Conservation (phyloP, 2,113 vertebrate genomes). For the Lanius ludovicianus region DNA sequence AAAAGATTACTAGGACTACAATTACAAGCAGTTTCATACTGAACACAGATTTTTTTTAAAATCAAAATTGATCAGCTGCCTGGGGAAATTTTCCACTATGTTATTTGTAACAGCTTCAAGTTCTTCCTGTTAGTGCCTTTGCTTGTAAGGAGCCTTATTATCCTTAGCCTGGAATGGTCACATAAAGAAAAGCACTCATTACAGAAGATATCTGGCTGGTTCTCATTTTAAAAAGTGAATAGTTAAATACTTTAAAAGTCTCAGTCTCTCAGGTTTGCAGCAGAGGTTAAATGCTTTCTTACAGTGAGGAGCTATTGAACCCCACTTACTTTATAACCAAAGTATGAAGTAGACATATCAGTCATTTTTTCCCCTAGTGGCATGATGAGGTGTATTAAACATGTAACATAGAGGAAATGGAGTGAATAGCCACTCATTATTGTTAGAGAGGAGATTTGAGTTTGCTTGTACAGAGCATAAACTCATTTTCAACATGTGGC, state of each 20-base stretch:
- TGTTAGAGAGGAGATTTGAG: not conserved
- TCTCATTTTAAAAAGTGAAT: not conserved
- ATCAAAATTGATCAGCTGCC: constrained; percentile 23
- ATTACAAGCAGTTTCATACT: not conserved
- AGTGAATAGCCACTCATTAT: not conserved
- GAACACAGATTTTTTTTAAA: constrained; percentile 24
- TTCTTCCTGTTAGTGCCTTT: not conserved
- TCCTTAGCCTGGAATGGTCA: not conserved
- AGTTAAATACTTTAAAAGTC: not conserved
- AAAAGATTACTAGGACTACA: not conserved
- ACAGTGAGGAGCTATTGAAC: not conserved
- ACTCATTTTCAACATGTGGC: not conserved
- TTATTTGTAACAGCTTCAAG: constrained; percentile 11
- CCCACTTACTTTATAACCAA: not conserved
- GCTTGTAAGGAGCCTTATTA: not conserved
- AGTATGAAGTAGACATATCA: not conserved
- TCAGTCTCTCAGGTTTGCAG: not conserved
- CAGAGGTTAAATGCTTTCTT: not conserved
- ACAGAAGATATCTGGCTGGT: not conserved
- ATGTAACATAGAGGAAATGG: not conserved
- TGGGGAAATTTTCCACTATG: constrained; percentile 17
- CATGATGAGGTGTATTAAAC: not conserved
- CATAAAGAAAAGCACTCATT: not conserved
- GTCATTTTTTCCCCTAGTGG: not conserved
- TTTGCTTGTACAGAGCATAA: not conserved